A percentile compares a stretch with the other conserved stretches of the same genome.
Evolutionary conservation across 2,888 invertebrate species (phyloP).

Genomic region (Hirtodrosophila histrioides): DNA sequence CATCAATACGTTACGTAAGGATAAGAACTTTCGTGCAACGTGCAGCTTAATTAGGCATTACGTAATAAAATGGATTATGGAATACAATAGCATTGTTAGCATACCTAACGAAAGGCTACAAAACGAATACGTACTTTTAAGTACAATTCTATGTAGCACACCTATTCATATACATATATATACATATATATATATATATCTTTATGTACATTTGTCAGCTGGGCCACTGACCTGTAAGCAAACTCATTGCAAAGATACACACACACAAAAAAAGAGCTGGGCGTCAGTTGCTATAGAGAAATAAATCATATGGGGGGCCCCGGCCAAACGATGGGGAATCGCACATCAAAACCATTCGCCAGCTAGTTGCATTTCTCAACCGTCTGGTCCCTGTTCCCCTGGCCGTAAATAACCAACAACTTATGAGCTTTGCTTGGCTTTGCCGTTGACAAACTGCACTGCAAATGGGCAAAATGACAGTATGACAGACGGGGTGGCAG

Average conservation of each 20-base stretch:
- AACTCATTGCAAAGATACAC: not conserved
- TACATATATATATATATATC: no score
- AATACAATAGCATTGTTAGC: no score
- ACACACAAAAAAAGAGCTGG: not conserved
- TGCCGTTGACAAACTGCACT: constrained; percentile 53
- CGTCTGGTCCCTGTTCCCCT: not conserved
- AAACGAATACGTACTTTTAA: no score
- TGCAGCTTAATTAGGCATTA: no score
- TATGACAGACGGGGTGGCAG: not conserved
- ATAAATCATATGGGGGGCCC: constrained; percentile 33
- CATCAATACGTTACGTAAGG: no score
- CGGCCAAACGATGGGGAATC: constrained; percentile 11
- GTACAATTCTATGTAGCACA: no score
- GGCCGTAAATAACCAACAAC: constrained; percentile 51
- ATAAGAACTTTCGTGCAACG: no score
- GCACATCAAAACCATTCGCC: constrained; percentile 38
- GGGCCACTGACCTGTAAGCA: constrained; percentile 46
- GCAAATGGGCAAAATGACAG: constrained; percentile 25
- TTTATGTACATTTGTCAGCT: not conserved
- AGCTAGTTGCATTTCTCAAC: constrained; percentile 38
- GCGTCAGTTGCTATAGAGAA: constrained; percentile 32
- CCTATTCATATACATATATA: no score
- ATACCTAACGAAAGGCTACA: no score
- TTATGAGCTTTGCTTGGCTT: constrained; percentile 43
- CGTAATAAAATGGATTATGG: no score